Evolutionary conservation across 2,888 invertebrate species (phyloP), one percentile per base, ranked within the genome.

Genomic region (Drosophila paramelanica): DNA sequence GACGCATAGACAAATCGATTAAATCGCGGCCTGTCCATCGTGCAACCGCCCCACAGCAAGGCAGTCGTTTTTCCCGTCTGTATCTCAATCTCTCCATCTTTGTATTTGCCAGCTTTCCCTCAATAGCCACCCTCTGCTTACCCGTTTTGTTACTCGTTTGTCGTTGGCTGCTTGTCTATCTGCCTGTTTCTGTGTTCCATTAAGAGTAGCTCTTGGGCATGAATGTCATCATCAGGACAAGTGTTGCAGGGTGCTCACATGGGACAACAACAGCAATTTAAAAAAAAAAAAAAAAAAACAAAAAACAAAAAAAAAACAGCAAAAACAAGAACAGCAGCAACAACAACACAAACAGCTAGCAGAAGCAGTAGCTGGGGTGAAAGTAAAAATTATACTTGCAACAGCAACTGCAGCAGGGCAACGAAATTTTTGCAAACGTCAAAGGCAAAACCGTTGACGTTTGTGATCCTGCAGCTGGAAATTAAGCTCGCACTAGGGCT

Each of bases 141-240:
- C 31, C 39, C 57, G 36, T 47, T 36, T 7, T 47, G 46, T 7
- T 14, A 23, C 20, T 23, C 56, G 25, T 58, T 64, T 56, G 39
- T 55, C 58, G 57, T 56, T 71, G 72, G 17, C 20, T 60, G 77
- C 61, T 71, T 77, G 69, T 73, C 69, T 73, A 69, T 73, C 67
- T 77, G 72, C 20, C 46, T 57, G 70, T 64, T 53, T 64, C 67
- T 67, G 72, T 75, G 79, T 51, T 83, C 68, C 79, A 81, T 81
- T 79, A 81, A 79, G 77, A 83, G 89, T 83, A 73, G 82, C 88
- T 83, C 85, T 89, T 84, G 82, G 79, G 88, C 82, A 87, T 84
- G 82, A 88, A 88, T 88, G 80, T 79, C 89, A 89, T 89, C 87
- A 80, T 81, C 82, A 74, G 76, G 77, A 83, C 81, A 88, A 84